Base-by-base conservation (phyloP, 2,797 vertebrate species). In the Holocentrus rufus region DNA sequence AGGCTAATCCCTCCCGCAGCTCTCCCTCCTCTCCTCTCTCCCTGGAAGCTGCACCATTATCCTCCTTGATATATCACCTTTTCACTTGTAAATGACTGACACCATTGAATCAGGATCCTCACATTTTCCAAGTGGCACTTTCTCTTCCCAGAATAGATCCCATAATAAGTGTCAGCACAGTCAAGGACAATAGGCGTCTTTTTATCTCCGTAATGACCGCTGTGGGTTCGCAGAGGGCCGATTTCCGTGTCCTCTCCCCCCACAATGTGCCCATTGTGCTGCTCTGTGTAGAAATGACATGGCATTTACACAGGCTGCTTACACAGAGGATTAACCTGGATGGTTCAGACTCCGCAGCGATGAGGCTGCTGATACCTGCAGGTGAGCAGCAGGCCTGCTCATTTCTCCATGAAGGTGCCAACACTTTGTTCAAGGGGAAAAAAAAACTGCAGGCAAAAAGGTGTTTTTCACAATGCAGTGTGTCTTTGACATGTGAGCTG, bases 1-100 rank as follows among this genome's bases (percentile, higher is more conserved):
- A 66, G 57, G 74, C 39, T 79, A 77, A 85, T 87, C 81, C 20
- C 72, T 78, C 79, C 65, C 66, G 65, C 60, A 49, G 52, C 58
- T 53, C 30, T 0, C 36, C 49, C 47, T 39, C 69, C 52, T 42
- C 52, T 42, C 7, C 39, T 31, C 11, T 23, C 50, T 44, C 49
- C 52, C 62, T 52, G 17, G 47, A 55, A 69, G 64, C 47, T 34
- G 17, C 0, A 59, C 68, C 72, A 88, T 86, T 78, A 86, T 80
- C 65, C 76, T 74, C 50, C 60, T 75, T 76, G 69, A 85, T 76
- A 58, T 56, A 75, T 84, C 74, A 80, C 83, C 81, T 84, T 82
- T 82, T 72, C 72, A 71, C 82, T 79, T 74, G 68, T 62, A 79
- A 74, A 86, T 83, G 78, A 86, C 76, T 76, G 82, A 69, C 80